phyloP scores from a whole-genome alignment of 2,888 invertebrate species.

The Heliconius ismenius region DNA sequence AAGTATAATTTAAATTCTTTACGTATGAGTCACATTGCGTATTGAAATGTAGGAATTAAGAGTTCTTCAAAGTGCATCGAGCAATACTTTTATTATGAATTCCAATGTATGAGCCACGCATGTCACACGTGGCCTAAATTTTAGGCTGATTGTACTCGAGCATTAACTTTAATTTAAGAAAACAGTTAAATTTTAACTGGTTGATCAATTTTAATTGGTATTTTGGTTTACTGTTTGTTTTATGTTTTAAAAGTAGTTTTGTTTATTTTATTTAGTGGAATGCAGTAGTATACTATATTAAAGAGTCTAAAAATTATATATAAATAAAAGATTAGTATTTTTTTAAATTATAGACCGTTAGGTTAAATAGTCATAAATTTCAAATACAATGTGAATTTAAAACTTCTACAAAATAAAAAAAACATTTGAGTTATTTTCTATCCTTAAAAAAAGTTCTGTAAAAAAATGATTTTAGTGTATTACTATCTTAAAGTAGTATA shows the following conservation, averaged over 20 bases:
- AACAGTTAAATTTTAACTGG: neutral
- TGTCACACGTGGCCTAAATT: constrained; percentile 57
- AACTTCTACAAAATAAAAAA: no score
- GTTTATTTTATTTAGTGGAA: no score
- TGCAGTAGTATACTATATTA: neutral
- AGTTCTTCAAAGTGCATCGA: constrained; percentile 44
- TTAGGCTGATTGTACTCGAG: constrained; percentile 25
- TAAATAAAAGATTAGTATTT: neutral
- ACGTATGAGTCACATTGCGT: constrained; percentile 37
- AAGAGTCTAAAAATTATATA: neutral
- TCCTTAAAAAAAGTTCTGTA: neutral
- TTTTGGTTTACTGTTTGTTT: neutral
- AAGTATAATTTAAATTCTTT: constrained; percentile 35
- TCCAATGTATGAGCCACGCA: constrained; percentile 63
- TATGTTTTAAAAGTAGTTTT: neutral
- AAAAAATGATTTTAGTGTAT: constrained; percentile 28
- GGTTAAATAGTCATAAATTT: neutral
- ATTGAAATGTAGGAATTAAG: constrained; percentile 36
- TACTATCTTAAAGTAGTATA: constrained; percentile 48
- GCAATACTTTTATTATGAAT: constrained; percentile 54
- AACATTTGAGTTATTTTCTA: neutral
- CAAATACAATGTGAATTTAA: neutral
- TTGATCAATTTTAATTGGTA: neutral
- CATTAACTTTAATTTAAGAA: constrained; percentile 6
- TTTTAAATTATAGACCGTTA: neutral